These are phyloP conservation scores for Lophochroa leadbeateri DNA, from an alignment of 2,113 vertebrate species.

Conservation along the genomic window DNA sequence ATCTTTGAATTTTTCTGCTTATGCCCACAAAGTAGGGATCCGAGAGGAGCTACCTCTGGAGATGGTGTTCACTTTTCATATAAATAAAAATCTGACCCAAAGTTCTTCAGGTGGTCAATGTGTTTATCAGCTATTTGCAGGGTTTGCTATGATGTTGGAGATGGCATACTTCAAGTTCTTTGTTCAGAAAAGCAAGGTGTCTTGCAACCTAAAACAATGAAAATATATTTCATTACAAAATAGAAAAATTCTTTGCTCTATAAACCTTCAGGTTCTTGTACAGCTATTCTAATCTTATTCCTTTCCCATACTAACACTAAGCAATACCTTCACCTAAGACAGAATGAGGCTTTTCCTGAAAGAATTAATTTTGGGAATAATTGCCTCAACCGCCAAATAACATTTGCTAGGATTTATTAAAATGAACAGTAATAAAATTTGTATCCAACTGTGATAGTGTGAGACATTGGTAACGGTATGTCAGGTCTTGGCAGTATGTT, in stretches of 20 bases:
- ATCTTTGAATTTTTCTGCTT: not conserved
- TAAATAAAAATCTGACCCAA: not conserved
- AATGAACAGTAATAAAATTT: not conserved
- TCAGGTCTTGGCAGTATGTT: not conserved
- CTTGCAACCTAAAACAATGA: constrained; percentile 81
- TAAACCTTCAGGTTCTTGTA: not conserved
- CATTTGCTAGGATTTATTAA: not conserved
- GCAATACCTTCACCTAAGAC: not conserved
- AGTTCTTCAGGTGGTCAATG: not conserved
- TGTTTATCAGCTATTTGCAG: not conserved
- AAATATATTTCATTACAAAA: not conserved
- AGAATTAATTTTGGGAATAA: not conserved
- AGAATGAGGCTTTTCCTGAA: not conserved
- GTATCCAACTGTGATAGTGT: not conserved
- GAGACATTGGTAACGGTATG: not conserved
- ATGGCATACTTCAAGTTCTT: constrained; percentile 71
- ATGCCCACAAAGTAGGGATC: not conserved
- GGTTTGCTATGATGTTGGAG: not conserved
- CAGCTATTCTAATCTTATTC: not conserved
- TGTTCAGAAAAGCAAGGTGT: constrained; percentile 88
- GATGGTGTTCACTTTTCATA: not conserved
- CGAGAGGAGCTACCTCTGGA: not conserved
- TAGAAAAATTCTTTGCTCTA: not conserved
- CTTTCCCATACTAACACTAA: not conserved
- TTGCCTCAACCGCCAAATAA: not conserved